Evolutionary conservation across 2,888 invertebrate genomes (phyloP), one percentile per base, ranked within the genome.

Genomic region (Tortricodes alternella): DNA sequence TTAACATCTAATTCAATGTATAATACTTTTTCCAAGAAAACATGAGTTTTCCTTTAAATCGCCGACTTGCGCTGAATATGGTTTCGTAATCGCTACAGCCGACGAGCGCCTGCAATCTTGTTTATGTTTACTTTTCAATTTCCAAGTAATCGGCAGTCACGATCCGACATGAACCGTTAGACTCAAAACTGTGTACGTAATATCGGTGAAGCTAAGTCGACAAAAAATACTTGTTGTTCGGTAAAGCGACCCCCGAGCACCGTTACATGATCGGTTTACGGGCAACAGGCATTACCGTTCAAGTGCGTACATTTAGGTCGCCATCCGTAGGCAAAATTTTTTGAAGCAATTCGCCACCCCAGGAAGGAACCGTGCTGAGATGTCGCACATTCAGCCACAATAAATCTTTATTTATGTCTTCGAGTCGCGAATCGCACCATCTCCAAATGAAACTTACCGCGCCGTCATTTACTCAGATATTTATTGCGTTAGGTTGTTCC

Each of bases 61-160:
- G 66, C 66, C 61, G 64, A 67, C 73, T 74, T 76, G 74, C 74
- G 63, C 71, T 65, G 64, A 64, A 67, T 67, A 68, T 64, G 64
- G 64, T 66, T 63, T 64, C 61, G 65, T 62, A 66, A 70, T 62
- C 62, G 60, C 53, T 55, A 62, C 38, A 50, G 57, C 59, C 57
- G 52, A 44, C 49, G 57, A 67, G 67, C 71, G 74, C 71, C 71
- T 71, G 65, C 71, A 68, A 65, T 64, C 68, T 71, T 68, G 71
- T 70, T 71, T 71, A 66, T 71, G 73, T 77, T 73, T 67, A 65
- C 64, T 78, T 81, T 81, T 79, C 76, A 75, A 74, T 77, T 82
- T 75, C 73, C 68, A 73, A 78, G 76, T 78, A 80, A 82, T 79
- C 76, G 70, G 59, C 69, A 72, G 79, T 80, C 83, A 83, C 81